Conservation (phyloP, 2,113 vertebrate genomes). For the Bos indicus region DNA sequence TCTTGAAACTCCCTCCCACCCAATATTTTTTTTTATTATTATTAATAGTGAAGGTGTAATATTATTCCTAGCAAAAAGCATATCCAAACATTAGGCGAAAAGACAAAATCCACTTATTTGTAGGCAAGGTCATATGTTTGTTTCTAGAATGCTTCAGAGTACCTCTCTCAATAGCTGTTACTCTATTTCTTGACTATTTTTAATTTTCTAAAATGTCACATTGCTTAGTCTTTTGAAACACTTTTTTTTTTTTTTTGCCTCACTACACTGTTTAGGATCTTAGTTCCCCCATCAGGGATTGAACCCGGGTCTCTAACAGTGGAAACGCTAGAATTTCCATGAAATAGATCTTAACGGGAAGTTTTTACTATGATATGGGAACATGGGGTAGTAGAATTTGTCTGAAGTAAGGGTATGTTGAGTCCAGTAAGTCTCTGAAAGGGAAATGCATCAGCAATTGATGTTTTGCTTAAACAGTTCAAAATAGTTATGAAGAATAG, state of each 20-base stretch:
- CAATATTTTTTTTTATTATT: background rate
- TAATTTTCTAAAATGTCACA: background rate
- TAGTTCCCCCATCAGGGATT: background rate
- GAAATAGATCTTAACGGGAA: background rate
- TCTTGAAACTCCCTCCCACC: background rate
- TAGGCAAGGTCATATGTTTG: background rate
- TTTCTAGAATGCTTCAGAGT: background rate
- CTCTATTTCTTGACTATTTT: background rate
- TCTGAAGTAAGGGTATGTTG: background rate
- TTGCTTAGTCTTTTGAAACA: background rate
- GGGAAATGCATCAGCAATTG: background rate
- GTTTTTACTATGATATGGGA: background rate
- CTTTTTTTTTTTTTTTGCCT: background rate
- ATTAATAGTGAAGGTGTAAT: background rate
- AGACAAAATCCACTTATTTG: background rate
- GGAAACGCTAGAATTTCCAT: background rate
- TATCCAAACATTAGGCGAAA: background rate
- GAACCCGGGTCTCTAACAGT: background rate
- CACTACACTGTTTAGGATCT: rapidly evolving
- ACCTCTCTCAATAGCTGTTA: background rate
- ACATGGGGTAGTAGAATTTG: background rate
- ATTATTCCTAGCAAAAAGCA: background rate
- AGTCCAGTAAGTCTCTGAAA: background rate
- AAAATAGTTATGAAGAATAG: background rate
- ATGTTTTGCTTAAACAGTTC: background rate